phyloP scores from a whole-genome alignment of 2,113 vertebrate species.

The Austrofundulus limnaeus region DNA sequence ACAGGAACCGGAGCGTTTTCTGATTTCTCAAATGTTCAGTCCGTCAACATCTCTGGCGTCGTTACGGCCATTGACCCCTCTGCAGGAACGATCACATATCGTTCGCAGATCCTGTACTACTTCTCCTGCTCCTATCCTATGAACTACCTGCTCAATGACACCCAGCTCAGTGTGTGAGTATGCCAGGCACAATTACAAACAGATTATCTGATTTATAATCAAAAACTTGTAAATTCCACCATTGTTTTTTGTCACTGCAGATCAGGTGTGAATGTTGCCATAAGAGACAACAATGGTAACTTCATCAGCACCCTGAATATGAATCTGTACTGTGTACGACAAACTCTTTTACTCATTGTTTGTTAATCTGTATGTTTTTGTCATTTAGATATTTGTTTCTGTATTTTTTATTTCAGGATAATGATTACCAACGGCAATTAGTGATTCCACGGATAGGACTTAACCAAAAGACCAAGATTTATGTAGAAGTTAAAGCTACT shows the following conservation, averaged over 20 bases:
- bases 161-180: conserved; percentile 78
- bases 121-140: conserved; percentile 79
- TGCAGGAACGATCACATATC: conserved; percentile 73
- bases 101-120: conserved; percentile 67
- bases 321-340: conserved; percentile 67
- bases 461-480: conserved; percentile 75
- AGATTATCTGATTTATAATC: background rate
- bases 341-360: background rate
- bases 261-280: conserved; percentile 71
- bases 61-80: conserved; percentile 65
- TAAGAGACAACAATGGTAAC: conserved; percentile 77
- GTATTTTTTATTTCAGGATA: conserved; percentile 30
- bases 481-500: conserved; percentile 70
- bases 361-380: background rate
- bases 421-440: background rate
- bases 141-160: conserved; percentile 81
- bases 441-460: conserved; percentile 64
- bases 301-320: conserved; percentile 78
- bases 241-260: conserved; percentile 49
- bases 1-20: conserved; percentile 66
- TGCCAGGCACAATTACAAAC: background rate
- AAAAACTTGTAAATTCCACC: background rate
- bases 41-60: conserved; percentile 73
- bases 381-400: background rate
- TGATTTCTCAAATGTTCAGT: conserved; percentile 73